Evolutionary conservation across 1,140 invertebrate genomes (phyloP).

Genomic region (Orchestia grillus): DNA sequence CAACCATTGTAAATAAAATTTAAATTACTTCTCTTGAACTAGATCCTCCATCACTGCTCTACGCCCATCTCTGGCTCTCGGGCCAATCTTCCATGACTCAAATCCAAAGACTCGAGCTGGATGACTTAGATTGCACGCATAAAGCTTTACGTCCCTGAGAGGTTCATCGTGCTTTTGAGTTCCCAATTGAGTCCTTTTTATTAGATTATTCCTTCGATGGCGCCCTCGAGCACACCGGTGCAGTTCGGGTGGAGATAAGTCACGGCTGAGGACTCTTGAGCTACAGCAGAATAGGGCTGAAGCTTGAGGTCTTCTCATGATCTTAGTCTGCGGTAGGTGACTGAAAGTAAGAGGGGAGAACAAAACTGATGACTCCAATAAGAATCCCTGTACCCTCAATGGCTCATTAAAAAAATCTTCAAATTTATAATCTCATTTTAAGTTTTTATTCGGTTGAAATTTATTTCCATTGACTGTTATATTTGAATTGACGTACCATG

Average conservation of each 20-base stretch:
- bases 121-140: neutral
- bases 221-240: neutral
- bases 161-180: neutral
- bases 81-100: neutral
- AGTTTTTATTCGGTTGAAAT: too few species aligned
- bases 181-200: neutral
- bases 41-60: neutral
- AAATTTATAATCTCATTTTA: too few species aligned
- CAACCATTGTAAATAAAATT: neutral
- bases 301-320: neutral
- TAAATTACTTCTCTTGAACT: neutral
- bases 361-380: too few species aligned
- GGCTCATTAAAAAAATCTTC: too few species aligned
- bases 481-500: too few species aligned
- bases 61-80: neutral
- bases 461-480: too few species aligned
- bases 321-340: neutral
- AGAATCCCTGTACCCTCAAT: too few species aligned
- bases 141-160: neutral
- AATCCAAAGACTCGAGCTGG: neutral
- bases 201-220: neutral
- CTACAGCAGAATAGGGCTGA: neutral
- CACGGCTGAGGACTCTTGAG: neutral
- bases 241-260: neutral
- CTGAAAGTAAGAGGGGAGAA: neutral